phyloP scores from a whole-genome alignment of 2,113 vertebrate species.

The Epinephelus lanceolatus region DNA sequence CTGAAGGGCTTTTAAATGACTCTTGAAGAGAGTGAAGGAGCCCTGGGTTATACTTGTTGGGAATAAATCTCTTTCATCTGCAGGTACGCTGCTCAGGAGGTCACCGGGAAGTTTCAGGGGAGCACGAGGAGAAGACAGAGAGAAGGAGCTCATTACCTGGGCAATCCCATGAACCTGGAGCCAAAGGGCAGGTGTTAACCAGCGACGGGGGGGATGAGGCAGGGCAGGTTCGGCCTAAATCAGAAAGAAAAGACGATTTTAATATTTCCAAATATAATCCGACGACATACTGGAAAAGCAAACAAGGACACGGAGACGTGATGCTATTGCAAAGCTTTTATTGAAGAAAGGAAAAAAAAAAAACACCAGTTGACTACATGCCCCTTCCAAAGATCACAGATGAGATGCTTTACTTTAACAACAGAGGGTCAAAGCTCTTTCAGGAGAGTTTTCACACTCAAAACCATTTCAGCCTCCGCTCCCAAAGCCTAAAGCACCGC shows the following conservation, averaged over 20 bases:
- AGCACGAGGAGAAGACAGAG: constrained; percentile 18
- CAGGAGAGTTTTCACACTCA: background rate
- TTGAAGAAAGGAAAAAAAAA: constrained; percentile 58
- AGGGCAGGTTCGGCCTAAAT: background rate
- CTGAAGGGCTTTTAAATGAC: constrained; percentile 63
- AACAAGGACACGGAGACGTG: constrained; percentile 3
- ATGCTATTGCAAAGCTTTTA: constrained; percentile 77
- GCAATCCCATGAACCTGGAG: constrained; percentile 14
- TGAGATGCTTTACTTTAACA: constrained; percentile 34
- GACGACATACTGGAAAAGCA: constrained; percentile 1
- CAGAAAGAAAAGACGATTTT: background rate
- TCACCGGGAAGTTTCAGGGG: constrained; percentile 33
- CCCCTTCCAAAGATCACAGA: constrained; percentile 45
- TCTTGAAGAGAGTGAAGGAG: constrained; percentile 48
- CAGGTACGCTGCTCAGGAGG: constrained; percentile 40
- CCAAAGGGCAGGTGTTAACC: constrained; percentile 43
- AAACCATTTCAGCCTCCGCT: background rate
- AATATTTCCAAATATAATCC: background rate
- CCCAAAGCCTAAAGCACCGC: background rate
- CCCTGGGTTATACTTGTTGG: constrained; percentile 10
- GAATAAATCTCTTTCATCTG: constrained; percentile 1
- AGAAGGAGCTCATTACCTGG: constrained; percentile 56
- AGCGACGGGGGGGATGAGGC: background rate
- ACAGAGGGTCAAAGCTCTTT: constrained; percentile 19
- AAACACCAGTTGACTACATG: constrained; percentile 43